These are phyloP conservation scores for Tinamus major DNA, from an alignment of 2,797 vertebrate genomes.

Conservation along the genomic window DNA sequence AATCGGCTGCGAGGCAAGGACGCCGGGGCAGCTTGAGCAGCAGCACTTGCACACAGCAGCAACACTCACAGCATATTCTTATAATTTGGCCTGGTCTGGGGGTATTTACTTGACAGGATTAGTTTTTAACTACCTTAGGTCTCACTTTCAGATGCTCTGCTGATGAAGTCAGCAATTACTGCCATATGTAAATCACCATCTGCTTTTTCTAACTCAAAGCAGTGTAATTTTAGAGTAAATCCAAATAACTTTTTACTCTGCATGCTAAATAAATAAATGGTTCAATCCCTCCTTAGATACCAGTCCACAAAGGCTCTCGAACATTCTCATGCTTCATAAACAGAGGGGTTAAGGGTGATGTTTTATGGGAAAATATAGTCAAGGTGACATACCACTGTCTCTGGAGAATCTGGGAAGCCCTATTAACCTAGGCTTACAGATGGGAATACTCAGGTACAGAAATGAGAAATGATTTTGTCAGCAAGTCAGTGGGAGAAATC, in stretches of 20 bases:
- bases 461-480: conserved; percentile 16
- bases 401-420: not conserved
- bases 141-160: conserved; percentile 35
- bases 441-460: conserved; percentile 22
- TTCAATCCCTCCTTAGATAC: conserved; percentile 1
- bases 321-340: not conserved
- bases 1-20: not conserved
- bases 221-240: conserved; percentile 20
- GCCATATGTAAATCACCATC: conserved; percentile 45
- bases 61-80: not conserved
- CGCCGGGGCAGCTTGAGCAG: not conserved
- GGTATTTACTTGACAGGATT: conserved; percentile 44
- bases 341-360: not conserved
- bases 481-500: not conserved
- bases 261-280: conserved; percentile 10
- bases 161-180: conserved; percentile 47
- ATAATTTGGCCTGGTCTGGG: not conserved
- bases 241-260: not conserved
- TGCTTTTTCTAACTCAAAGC: not conserved
- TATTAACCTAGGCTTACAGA: not conserved
- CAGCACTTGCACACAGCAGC: not conserved
- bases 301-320: not conserved
- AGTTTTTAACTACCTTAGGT: conserved; percentile 12
- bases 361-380: conserved; percentile 10
- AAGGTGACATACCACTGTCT: not conserved